phyloP scores from a whole-genome alignment of 2,113 vertebrate species.

The Cephalophus harveyi region DNA sequence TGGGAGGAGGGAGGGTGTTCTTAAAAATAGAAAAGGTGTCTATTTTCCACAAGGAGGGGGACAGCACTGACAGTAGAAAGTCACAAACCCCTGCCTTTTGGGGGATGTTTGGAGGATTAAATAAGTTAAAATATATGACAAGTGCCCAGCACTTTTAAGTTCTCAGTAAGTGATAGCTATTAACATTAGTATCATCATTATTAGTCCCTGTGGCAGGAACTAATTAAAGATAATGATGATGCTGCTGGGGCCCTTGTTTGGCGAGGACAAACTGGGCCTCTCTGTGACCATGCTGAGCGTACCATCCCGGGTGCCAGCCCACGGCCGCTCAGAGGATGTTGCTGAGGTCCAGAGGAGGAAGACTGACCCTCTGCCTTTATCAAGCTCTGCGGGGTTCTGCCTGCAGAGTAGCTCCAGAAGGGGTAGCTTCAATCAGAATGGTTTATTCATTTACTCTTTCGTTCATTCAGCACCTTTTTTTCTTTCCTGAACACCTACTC shows the following conservation, averaged over 20 bases:
- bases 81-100: not conserved
- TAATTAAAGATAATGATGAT: not conserved
- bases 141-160: not conserved
- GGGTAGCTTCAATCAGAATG: not conserved
- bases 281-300: not conserved
- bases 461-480: not conserved
- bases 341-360: not conserved
- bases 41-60: not conserved
- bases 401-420: not conserved
- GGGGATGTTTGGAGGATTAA: not conserved
- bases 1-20: too few relatives aligned
- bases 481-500: not conserved
- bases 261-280: not conserved
- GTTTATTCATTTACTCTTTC: not conserved
- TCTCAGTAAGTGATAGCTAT: not conserved
- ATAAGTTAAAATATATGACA: not conserved
- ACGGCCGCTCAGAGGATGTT: not conserved
- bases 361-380: not conserved
- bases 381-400: not conserved
- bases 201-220: not conserved
- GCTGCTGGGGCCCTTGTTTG: not conserved
- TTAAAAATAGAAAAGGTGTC: not conserved
- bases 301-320: not conserved
- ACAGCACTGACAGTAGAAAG: not conserved
- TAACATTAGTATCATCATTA: not conserved